phyloP scores from a whole-genome alignment of 2,113 vertebrate species.

The Taurulus bubalis region DNA sequence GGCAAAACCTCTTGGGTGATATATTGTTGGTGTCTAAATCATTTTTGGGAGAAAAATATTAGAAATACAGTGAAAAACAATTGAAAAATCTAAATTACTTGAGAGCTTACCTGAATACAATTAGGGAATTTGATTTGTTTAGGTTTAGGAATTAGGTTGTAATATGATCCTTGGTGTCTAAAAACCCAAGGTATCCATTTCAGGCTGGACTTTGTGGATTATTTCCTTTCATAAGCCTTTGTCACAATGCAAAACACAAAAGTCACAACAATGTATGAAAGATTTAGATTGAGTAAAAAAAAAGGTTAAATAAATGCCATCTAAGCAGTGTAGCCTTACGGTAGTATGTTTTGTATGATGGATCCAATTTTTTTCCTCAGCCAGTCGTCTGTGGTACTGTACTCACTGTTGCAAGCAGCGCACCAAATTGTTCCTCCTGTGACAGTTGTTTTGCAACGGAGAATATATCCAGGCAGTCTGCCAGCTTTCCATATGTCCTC shows the following conservation, averaged over 20 bases:
- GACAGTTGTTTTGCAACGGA: conserved; percentile 5
- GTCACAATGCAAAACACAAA: not conserved
- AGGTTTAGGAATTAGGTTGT: not conserved
- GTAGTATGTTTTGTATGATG: not conserved
- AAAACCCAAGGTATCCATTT: not conserved
- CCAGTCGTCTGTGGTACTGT: not conserved
- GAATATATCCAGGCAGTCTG: conserved; percentile 20
- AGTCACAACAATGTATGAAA: not conserved
- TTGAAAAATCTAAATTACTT: not conserved
- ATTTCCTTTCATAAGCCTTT: not conserved
- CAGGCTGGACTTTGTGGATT: not conserved
- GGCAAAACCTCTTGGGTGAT: not conserved
- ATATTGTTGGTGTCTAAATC: not conserved
- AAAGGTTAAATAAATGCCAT: not conserved
- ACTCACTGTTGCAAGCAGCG: not conserved
- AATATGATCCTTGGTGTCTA: not conserved
- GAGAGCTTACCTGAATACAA: not conserved
- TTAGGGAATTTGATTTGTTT: not conserved
- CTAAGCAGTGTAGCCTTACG: not conserved
- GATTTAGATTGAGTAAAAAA: not conserved
- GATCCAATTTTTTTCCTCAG: conserved; percentile 21
- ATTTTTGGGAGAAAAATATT: not conserved
- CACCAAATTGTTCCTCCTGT: conserved; percentile 18
- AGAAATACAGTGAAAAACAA: not conserved
- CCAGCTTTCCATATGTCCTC: conserved; percentile 43